Evolutionary conservation across 2,113 vertebrate genomes (phyloP).

Genomic region (Larimichthys crocea): DNA sequence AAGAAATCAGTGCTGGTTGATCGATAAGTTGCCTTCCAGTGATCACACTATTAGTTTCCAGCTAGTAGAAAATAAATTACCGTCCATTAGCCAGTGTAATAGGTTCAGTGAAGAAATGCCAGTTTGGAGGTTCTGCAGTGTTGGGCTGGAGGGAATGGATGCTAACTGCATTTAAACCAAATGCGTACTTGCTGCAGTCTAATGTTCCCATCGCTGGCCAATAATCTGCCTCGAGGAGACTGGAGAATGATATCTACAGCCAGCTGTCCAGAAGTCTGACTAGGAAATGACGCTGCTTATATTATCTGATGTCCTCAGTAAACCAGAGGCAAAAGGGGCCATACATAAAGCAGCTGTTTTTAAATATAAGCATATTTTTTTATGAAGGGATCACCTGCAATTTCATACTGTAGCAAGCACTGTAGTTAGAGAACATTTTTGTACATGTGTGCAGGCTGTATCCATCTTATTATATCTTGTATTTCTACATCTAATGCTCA

Average conservation of each 20-base stretch:
- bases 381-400: neutral
- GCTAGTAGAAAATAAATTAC: conserved; percentile 13
- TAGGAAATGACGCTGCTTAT: conserved; percentile 40
- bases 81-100: conserved; percentile 4
- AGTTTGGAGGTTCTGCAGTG: neutral
- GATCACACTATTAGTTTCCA: conserved; percentile 5
- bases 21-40: neutral
- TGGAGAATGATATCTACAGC: conserved; percentile 42
- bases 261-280: conserved; percentile 35
- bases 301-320: neutral
- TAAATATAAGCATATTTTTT: neutral
- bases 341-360: neutral
- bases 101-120: conserved; percentile 26
- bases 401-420: neutral
- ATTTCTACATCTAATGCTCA: neutral
- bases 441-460: conserved; percentile 5
- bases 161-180: conserved; percentile 52
- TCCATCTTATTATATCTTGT: neutral
- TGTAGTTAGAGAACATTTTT: neutral
- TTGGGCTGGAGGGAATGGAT: conserved; percentile 2
- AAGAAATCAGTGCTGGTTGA: neutral
- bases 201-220: conserved; percentile 31
- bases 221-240: conserved; percentile 42
- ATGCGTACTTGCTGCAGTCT: conserved; percentile 50
- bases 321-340: conserved; percentile 5